Percentiles rank a stretch among this genome's conserved stretches.
phyloP scores from a whole-genome alignment of 2,888 invertebrate genomes.

The Unio pictorum region DNA sequence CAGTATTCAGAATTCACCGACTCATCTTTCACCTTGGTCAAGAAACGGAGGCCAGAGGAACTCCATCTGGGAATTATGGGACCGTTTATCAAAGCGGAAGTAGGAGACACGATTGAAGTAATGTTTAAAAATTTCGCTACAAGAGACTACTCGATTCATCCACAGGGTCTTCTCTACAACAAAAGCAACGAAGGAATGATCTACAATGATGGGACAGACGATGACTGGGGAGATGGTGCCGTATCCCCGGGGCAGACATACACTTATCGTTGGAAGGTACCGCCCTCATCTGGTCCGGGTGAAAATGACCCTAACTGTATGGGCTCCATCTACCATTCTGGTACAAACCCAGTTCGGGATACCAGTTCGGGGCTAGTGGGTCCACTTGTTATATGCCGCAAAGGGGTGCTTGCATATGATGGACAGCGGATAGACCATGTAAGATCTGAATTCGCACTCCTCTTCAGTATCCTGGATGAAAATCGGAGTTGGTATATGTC shows the following conservation, averaged over 20 bases:
- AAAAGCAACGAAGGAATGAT: conserved; percentile 41
- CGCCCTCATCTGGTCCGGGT: conserved; percentile 44
- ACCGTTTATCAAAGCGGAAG: conserved; percentile 58
- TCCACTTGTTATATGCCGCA: conserved; percentile 44
- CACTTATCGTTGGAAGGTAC: conserved; percentile 45
- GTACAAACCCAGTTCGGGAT: conserved; percentile 46
- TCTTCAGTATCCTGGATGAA: conserved; percentile 58
- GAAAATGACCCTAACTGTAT: conserved; percentile 50
- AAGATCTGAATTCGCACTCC: conserved; percentile 52
- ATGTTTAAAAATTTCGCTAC: conserved; percentile 42
- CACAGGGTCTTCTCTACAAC: conserved; percentile 31
- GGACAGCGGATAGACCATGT: conserved; percentile 37
- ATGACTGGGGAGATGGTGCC: conserved; percentile 9
- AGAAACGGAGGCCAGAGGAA: conserved; percentile 6
- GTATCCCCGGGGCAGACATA: conserved; percentile 28
- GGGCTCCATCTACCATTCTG: conserved; percentile 53
- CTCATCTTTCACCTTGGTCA: conserved; percentile 18
- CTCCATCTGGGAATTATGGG: conserved; percentile 47
- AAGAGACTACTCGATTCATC: conserved; percentile 36
- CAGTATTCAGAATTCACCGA: conserved; percentile 38
- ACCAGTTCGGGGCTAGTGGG: conserved; percentile 49
- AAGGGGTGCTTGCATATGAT: conserved; percentile 24
- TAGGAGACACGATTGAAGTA: conserved; percentile 56
- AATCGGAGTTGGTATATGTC: conserved; percentile 56
- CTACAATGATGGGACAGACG: conserved; percentile 15